Evolutionary conservation across 1,140 invertebrate genomes (phyloP).

Genomic region (Trichonephila clavata): DNA sequence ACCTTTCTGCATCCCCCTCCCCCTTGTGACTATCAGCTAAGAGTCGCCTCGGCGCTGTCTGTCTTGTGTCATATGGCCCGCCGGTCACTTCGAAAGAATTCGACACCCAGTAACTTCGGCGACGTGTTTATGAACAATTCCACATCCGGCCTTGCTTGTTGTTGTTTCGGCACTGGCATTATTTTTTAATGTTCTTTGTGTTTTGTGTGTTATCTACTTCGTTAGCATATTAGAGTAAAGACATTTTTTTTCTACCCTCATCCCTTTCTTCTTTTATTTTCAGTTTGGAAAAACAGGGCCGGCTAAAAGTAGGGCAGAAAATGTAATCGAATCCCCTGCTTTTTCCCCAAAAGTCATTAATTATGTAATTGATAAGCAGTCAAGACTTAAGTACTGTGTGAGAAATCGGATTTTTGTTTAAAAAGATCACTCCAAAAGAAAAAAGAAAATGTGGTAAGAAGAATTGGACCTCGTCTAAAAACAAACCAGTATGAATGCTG

Average conservation of each 20-base stretch:
- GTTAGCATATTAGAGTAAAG: not conserved
- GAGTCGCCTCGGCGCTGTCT: constrained; percentile 20
- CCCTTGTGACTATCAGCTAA: not conserved
- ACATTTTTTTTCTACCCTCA: too few relatives aligned
- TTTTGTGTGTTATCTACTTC: not conserved
- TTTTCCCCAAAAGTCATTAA: too few relatives aligned
- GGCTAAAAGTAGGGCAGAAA: not conserved
- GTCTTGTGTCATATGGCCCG: constrained; percentile 16
- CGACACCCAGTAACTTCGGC: constrained; percentile 21
- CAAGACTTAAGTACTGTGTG: too few relatives aligned
- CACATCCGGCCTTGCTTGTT: not conserved
- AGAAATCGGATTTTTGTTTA: too few relatives aligned
- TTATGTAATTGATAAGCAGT: too few relatives aligned
- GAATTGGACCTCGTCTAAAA: too few relatives aligned
- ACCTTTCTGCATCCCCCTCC: not conserved
- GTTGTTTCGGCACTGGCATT: not conserved
- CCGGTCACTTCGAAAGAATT: constrained; percentile 19
- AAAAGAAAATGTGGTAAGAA: too few relatives aligned
- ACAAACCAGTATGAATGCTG: too few relatives aligned
- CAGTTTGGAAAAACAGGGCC: not conserved
- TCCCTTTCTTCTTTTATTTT: not conserved
- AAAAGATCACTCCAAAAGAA: too few relatives aligned
- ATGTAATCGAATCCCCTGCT: too few relatives aligned
- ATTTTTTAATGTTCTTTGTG: not conserved
- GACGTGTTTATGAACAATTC: constrained; percentile 14